Conservation (phyloP, 2,113 vertebrate genomes). For the Marcusenius ussheri region DNA sequence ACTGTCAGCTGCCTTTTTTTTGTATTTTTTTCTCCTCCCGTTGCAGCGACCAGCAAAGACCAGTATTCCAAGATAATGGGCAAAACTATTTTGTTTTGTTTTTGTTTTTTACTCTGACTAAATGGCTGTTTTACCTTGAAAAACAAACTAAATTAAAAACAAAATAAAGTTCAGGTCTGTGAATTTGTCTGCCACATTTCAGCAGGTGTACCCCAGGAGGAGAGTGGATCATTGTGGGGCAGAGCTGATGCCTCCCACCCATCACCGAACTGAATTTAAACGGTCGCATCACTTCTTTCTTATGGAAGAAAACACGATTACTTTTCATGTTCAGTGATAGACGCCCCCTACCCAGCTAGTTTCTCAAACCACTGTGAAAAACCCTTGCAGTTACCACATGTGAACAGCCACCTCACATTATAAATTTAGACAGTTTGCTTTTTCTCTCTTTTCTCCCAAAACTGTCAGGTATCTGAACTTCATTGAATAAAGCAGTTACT, state of each 20-base stretch:
- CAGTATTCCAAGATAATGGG: neutral
- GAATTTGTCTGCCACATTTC: slow-evolving; percentile 8
- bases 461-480: slow-evolving; percentile 11
- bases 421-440: neutral
- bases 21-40: neutral
- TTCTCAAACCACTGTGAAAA: slow-evolving; percentile 19
- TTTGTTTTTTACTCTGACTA: slow-evolving; percentile 9
- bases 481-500: slow-evolving; percentile 4
- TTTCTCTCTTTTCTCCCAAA: neutral
- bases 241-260: neutral
- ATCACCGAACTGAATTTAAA: neutral
- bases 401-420: neutral
- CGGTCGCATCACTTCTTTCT: neutral
- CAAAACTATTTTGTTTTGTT: neutral
- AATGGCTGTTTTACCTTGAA: slow-evolving; percentile 19
- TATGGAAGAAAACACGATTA: neutral
- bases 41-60: slow-evolving; percentile 4
- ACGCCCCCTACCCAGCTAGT: neutral
- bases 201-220: neutral
- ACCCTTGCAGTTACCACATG: neutral
- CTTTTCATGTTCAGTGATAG: slow-evolving; percentile 5
- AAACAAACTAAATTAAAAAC: slow-evolving; percentile 10
- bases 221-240: neutral
- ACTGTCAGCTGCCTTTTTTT: slow-evolving; percentile 16
- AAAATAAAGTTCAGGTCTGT: slow-evolving; percentile 13